Conservation (phyloP, 2,888 invertebrate species). For the Biston stratarius region DNA sequence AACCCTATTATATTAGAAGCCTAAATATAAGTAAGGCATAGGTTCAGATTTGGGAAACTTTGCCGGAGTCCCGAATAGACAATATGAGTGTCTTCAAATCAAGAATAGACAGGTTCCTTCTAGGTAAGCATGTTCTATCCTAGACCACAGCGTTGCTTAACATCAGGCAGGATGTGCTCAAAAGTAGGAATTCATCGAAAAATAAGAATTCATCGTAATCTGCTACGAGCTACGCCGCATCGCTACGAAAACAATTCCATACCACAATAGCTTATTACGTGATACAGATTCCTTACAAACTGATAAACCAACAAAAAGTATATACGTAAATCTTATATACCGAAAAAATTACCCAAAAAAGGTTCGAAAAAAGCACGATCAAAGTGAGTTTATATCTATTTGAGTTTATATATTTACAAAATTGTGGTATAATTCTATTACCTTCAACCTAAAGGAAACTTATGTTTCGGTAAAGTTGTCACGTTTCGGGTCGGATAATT, state of each 20-base stretch:
- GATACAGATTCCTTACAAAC: not conserved
- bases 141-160: too few relatives aligned
- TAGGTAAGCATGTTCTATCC: too few relatives aligned
- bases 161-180: too few relatives aligned
- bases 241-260: not conserved
- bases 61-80: too few relatives aligned
- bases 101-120: too few relatives aligned
- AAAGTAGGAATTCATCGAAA: too few relatives aligned
- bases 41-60: too few relatives aligned
- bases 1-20: not conserved
- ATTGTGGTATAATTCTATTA: constrained; percentile 40
- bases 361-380: not conserved
- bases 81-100: too few relatives aligned
- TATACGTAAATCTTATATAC: too few relatives aligned
- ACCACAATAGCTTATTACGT: not conserved
- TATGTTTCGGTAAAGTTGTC: constrained; percentile 57
- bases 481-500: constrained; percentile 62
- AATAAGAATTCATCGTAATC: too few relatives aligned
- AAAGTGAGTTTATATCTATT: constrained; percentile 12
- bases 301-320: not conserved
- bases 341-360: not conserved
- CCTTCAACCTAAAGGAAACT: constrained; percentile 36
- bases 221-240: constrained; percentile 3
- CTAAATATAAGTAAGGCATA: not conserved
- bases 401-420: constrained; percentile 40